Percentiles rank a stretch among this genome's conserved stretches.
phyloP scores from a whole-genome alignment of 1,140 invertebrate genomes.

The Homalodisca vitripennis region DNA sequence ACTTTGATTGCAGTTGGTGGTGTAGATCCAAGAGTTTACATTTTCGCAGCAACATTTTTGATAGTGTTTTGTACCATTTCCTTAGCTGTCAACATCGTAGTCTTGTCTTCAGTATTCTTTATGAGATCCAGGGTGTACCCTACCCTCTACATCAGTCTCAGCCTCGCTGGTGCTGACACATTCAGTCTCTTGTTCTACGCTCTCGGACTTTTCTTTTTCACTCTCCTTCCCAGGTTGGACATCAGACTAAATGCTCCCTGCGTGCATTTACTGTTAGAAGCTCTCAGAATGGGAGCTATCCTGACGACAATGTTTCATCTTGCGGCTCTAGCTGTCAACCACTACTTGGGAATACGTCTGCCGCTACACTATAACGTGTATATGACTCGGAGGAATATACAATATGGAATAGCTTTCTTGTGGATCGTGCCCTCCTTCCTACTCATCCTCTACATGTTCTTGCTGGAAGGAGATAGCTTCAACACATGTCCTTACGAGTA shows the following conservation, averaged over 20 bases:
- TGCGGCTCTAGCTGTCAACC: slow-evolving; percentile 63
- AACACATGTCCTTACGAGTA: slow-evolving; percentile 34
- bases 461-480: slow-evolving; percentile 50
- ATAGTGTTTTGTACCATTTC: slow-evolving; percentile 53
- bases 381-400: slow-evolving; percentile 52
- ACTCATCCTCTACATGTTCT: slow-evolving; percentile 54
- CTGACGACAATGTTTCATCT: slow-evolving; percentile 64
- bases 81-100: slow-evolving; percentile 53
- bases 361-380: slow-evolving; percentile 62
- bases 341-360: slow-evolving; percentile 62
- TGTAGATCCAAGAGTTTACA: neutral
- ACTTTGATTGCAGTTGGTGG: too few relatives aligned
- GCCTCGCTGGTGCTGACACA: slow-evolving; percentile 59
- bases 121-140: slow-evolving; percentile 56
- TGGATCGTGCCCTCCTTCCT: slow-evolving; percentile 56
- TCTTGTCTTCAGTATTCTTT: slow-evolving; percentile 55
- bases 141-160: slow-evolving; percentile 59
- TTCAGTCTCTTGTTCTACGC: slow-evolving; percentile 53
- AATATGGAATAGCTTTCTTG: slow-evolving; percentile 50
- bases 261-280: slow-evolving; percentile 49
- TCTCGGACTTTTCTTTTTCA: slow-evolving; percentile 55
- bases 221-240: slow-evolving; percentile 44
- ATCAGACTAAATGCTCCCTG: slow-evolving; percentile 42
- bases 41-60: slow-evolving; percentile 41
- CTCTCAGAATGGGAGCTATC: slow-evolving; percentile 54